Base-by-base conservation (phyloP, 2,888 invertebrate genomes). In the Dromius quadrimaculatus region DNA sequence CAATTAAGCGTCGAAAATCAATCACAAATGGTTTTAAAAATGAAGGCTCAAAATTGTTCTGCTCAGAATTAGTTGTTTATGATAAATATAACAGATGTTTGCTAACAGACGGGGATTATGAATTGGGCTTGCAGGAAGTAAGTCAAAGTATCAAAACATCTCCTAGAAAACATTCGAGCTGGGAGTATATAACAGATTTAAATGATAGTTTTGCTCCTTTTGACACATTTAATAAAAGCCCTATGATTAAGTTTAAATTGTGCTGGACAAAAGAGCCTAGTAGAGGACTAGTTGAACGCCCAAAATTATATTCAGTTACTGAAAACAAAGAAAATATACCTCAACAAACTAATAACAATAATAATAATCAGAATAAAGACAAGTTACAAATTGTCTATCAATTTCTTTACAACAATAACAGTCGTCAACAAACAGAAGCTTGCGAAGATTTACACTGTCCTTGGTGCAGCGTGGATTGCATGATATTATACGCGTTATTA, bases 341-440 rank as follows among this genome's bases (percentile, higher is more conserved):
- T 13, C 76, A 47, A 73, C 74, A n/a, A 78, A 78, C 72, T 76
- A 81, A 78, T 71, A 81, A 79, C 73, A 79, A 78, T 70, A 77
- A 80, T 71, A 82, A 80, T 69, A 82, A 78, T 72, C 81, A 78
- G 74, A 79, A 76, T 64, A 79, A 81, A 23, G 84, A 85, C 75
- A 88, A 89, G 19, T 87, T 91, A 74, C 92, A 94, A 83, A 93
- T 97, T 74, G 93, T 95, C 74, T 98, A 97, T 83, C 97, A 97
- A 84, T 98, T 98, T 84, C 88, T 96, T 75, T 97, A 96, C 81
- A 96, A 95, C 83, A 96, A 95, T 83, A 96, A 95, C 81, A 94
- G 94, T 43, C 87, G 96, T 47, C 97, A 97, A 80, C 97, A 97
- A 83, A 97, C 97, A 0, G 97, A 97, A 83, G 94, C 95, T 6